Evolutionary conservation across 2,888 invertebrate species (phyloP), one percentile per base, ranked within the genome.

Genomic region (Koerneria pararmatus): DNA sequence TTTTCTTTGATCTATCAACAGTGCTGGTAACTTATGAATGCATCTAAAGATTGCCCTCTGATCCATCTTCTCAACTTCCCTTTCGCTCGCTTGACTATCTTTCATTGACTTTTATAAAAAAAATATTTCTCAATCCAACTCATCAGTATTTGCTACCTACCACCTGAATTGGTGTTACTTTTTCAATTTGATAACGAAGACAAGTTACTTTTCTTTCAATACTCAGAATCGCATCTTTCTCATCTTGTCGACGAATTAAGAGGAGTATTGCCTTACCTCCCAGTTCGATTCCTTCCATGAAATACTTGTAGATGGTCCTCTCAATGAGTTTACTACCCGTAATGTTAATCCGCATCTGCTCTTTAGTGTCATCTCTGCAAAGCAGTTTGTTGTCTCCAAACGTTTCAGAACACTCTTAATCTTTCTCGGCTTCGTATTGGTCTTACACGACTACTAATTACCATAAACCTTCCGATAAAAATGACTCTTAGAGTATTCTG

Each of bases 311-410:
- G 24, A 75, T 69, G n/a, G 67, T 67, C 27, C 46, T 46, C 4
- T 67, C 48, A 51, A 75, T 72, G 15, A 75, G 54, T 6, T 48
- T 24, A 3, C 29, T 8, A 3, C 77, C 77, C 11, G 69, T 58
- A 34, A 51, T 65, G 27, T 53, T 65, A 6, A 41, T 35, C 35
- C 72, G 57, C 54, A 72, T 72, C 1, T 34, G 1, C 48, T 60
- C 48, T 3, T 22, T 22, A 1, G 46, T 22, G 22, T 60, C 60
- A 32, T 60, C 60, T 24, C 48, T 60, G 60, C n/a, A 51, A 51
- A 22, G 6, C 11, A n/a, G 22, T 51, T 22, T 41, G 11, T n/a
- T n/a, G n/a, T n/a, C n/a, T n/a, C n/a, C n/a, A n/a, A n/a, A 15
- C 41, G 41, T 41, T 41, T 41, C 41, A 41, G 11, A 15, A 8